These are phyloP conservation scores for Nebria salina DNA, from an alignment of 2,888 invertebrate species.

Conservation along the genomic window DNA sequence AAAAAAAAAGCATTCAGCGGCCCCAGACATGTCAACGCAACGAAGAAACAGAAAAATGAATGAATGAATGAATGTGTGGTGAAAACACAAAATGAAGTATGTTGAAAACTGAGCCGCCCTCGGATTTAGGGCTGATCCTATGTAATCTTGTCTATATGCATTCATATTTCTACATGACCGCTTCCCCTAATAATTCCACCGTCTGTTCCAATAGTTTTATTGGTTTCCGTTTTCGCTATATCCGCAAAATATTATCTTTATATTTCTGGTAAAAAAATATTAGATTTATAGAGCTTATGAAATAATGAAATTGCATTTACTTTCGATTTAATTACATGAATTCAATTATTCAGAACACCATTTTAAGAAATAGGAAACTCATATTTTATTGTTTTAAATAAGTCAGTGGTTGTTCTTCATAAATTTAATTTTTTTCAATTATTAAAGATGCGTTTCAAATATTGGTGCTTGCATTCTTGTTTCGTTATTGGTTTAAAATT, in stretches of 20 bases:
- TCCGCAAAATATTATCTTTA: not conserved
- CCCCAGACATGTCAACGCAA: slow-evolving; percentile 38
- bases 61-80: not conserved
- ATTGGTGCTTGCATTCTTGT: no score
- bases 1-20: slow-evolving; percentile 27
- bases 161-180: not conserved
- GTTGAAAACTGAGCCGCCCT: not conserved
- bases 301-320: no score
- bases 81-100: not conserved
- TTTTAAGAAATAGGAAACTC: no score
- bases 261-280: not conserved
- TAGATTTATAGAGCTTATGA: no score
- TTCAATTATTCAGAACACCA: no score
- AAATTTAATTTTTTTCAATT: no score
- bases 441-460: no score
- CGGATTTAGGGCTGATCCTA: not conserved
- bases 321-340: no score
- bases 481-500: no score
- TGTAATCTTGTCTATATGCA: slow-evolving; percentile 1
- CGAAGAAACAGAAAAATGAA: slow-evolving; percentile 4
- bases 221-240: not conserved
- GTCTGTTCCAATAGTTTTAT: not conserved
- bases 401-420: no score
- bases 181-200: not conserved
- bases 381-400: no score